Base-by-base conservation (phyloP, 2,888 invertebrate species). In the Monochamus alternatus region DNA sequence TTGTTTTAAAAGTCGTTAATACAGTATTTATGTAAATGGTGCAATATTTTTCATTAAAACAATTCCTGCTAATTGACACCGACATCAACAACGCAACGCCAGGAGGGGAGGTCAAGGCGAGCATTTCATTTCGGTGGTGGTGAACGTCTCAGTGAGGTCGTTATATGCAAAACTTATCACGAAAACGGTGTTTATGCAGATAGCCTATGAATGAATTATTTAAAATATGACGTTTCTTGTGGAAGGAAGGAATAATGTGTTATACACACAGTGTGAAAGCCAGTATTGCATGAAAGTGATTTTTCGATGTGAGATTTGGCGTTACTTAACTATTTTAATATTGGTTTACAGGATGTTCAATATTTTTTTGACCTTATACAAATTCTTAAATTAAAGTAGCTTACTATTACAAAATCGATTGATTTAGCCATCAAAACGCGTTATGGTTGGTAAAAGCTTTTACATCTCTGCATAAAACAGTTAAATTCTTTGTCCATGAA, bases 51-150 rank as follows among this genome's bases (percentile, higher is more conserved):
- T 52, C 58, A 47, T 63, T 72, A 31, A 12, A 63, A 63, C n/a
- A 63, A 12, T 32, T 38, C 12, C 31, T 7, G 38, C 14, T 44
- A 44, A 44, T 47, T 66, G 66, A 31, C 43, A 51, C 31, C 47
- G 43, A 66, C 38, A 47, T 62, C 55, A 78, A 81, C 81, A 79
- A 81, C 80, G 65, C 60, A 71, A 67, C 75, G 74, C 74, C 80
- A 79, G 80, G n/a, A 14, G 69, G 60, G 64, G 66, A 60, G 72
- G 72, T 75, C 75, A 75, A 75, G 75, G 75, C 52, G 44, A 66
- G 38, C 38, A 68, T 75, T 75, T 66, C 55, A 55, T 55, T 55
- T 55, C 55, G 14, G 10, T 43, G 73, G 72, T 64, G 68, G 59
- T 60, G 71, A 71, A 66, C 72, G 63, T 55, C 59, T 73, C 47